Conservation (phyloP, 2,888 invertebrate species). For the Cremastinae sp. region DNA sequence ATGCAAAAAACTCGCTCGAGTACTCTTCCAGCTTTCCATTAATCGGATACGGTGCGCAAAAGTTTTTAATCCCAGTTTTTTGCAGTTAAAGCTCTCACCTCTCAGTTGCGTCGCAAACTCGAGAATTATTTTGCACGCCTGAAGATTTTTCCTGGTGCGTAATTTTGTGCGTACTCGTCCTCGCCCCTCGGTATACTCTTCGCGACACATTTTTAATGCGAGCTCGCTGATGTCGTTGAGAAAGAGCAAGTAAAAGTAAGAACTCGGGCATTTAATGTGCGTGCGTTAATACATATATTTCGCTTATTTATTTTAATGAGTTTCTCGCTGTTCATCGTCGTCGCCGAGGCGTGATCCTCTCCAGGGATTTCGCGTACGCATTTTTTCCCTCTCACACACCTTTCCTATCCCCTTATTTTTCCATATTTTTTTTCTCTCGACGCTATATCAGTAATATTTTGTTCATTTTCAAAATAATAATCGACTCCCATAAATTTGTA, state of each 20-base stretch:
- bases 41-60: slow-evolving; percentile 60
- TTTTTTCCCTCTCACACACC: slow-evolving; percentile 49
- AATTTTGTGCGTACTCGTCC: background rate
- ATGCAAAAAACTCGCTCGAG: too few species aligned
- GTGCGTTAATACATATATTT: slow-evolving; percentile 57
- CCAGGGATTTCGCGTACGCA: slow-evolving; percentile 49
- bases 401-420: slow-evolving; percentile 54
- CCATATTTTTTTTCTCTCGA: slow-evolving; percentile 38
- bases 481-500: too few species aligned
- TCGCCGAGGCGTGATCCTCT: slow-evolving; percentile 63
- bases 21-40: too few species aligned
- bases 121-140: slow-evolving; percentile 7
- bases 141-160: slow-evolving; percentile 23
- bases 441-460: too few species aligned
- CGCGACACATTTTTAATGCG: background rate
- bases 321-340: slow-evolving; percentile 64
- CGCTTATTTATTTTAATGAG: slow-evolving; percentile 77
- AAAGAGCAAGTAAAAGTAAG: background rate
- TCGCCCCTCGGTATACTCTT: background rate
- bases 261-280: slow-evolving; percentile 25
- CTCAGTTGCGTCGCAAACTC: slow-evolving; percentile 1
- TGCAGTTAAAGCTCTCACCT: slow-evolving; percentile 32
- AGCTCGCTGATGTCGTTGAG: slow-evolving; percentile 2
- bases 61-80: slow-evolving; percentile 17
- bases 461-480: too few species aligned